Base-by-base conservation (phyloP, 2,888 invertebrate species). In the Eueremaeus valkanovi region DNA sequence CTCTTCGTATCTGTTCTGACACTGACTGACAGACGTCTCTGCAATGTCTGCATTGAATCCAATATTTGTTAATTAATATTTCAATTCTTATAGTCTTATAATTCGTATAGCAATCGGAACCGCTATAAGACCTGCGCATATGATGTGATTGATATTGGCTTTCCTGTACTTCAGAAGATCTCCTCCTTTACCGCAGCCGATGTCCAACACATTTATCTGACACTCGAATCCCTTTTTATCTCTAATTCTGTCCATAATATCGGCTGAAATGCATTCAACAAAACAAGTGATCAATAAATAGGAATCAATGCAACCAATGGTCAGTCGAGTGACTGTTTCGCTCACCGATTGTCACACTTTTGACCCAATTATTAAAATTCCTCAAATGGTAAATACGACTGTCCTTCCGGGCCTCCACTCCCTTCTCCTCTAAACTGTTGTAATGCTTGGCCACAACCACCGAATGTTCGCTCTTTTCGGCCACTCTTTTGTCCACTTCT, bases 361-460 rank as follows among this genome's bases (percentile, higher is more conserved):
- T 99, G 18, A 96, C 90, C 98, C 98, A 99, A 84, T 99, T 99
- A 84, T 99, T 99, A 83, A 98, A 96, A 85, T 97, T 99, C 79
- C 99, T 87, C 86, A 99, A 87, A 83, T 92, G 90, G 81, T 93
- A 91, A 80, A 99, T 99, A 33, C 93, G 89, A 33, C 96, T 96
- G 81, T 92, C 90, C 79, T 89, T 89, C 70, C 99, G 87, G 80
- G 90, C 90, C 70, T 87, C 88, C 51, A 93, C 84, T 0, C 94
- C 94, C 81, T 89, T 89, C 80, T 95, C 92, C 83, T 91, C 89
- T 13, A 96, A 84, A 73, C 89, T 88, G 84, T 99, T 99, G 83
- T 99, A 99, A 85, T 99, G 97, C 3, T 90, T 88, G 1, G 96
- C 96, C 33, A 75, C 75, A 13, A 72, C n/a, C n/a, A n/a, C n/a